Conservation (phyloP, 1,140 invertebrate genomes). For the Eumaeus atala region DNA sequence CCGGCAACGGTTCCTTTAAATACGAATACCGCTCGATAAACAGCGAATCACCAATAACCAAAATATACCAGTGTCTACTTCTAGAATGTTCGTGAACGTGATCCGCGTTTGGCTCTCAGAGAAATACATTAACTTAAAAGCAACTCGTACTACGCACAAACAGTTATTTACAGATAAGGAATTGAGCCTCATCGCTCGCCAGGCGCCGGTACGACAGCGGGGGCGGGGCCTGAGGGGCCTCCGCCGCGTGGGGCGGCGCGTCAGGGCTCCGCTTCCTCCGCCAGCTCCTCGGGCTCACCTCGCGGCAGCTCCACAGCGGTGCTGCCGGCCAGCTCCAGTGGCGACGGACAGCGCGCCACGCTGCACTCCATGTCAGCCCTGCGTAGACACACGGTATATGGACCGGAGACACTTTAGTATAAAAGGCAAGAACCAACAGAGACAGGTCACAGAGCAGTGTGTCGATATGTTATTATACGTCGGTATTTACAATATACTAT, state of each 20-base stretch:
- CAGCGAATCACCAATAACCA: too few species aligned
- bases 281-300: conserved; percentile 50
- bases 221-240: conserved; percentile 17
- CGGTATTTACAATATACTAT: too few species aligned
- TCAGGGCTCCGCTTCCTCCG: conserved; percentile 57
- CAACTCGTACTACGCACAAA: too few species aligned
- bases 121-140: too few species aligned
- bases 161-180: not conserved
- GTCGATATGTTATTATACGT: too few species aligned
- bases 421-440: too few species aligned
- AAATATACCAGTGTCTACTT: too few species aligned
- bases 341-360: conserved; percentile 49
- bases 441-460: not conserved
- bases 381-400: not conserved
- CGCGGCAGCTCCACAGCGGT: conserved; percentile 30
- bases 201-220: conserved; percentile 33
- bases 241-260: conserved; percentile 13
- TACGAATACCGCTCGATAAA: too few species aligned
- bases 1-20: too few species aligned
- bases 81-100: too few species aligned
- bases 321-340: conserved; percentile 39
- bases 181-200: not conserved
- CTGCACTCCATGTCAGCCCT: conserved; percentile 68
- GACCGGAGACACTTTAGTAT: too few species aligned
- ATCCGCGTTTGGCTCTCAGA: too few species aligned